phyloP scores from a whole-genome alignment of 1,140 invertebrate genomes.

The Archivesica marissinica region DNA sequence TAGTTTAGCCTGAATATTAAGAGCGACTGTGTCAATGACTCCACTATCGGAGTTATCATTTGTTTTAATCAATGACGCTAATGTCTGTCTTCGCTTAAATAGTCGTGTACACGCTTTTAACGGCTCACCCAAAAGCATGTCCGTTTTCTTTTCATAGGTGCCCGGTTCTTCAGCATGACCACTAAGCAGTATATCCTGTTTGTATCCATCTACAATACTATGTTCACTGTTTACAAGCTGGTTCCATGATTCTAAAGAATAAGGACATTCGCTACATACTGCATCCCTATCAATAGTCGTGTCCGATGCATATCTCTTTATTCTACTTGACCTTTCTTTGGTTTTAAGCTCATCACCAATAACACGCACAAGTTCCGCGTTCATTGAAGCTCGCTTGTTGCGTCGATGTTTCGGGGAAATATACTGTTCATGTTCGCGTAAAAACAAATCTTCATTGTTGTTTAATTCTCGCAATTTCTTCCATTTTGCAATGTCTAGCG shows the following conservation, averaged over 20 bases:
- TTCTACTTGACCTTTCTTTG: no score
- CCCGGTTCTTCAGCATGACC: background rate
- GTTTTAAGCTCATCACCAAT: no score
- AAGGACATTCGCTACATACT: slow-evolving; percentile 24
- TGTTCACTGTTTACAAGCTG: slow-evolving; percentile 3
- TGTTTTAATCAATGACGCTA: background rate
- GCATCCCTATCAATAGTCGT: no score
- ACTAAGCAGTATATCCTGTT: slow-evolving; percentile 40
- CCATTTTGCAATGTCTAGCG: slow-evolving; percentile 14
- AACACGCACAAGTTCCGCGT: background rate
- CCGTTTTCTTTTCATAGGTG: background rate
- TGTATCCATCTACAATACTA: slow-evolving; percentile 18
- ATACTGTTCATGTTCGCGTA: slow-evolving; percentile 44
- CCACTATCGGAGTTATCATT: background rate
- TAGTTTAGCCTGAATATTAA: slow-evolving; percentile 4
- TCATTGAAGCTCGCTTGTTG: no score
- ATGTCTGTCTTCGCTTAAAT: slow-evolving; percentile 2
- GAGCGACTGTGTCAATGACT: background rate
- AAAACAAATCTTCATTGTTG: slow-evolving; percentile 22
- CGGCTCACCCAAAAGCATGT: background rate
- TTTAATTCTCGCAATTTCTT: slow-evolving; percentile 30
- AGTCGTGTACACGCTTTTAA: background rate
- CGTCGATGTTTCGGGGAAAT: no score
- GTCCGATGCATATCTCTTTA: no score
- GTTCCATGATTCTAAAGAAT: slow-evolving; percentile 49